These are phyloP conservation scores for Dryobates pubescens DNA, from an alignment of 2,797 vertebrate genomes.

Conservation along the genomic window DNA sequence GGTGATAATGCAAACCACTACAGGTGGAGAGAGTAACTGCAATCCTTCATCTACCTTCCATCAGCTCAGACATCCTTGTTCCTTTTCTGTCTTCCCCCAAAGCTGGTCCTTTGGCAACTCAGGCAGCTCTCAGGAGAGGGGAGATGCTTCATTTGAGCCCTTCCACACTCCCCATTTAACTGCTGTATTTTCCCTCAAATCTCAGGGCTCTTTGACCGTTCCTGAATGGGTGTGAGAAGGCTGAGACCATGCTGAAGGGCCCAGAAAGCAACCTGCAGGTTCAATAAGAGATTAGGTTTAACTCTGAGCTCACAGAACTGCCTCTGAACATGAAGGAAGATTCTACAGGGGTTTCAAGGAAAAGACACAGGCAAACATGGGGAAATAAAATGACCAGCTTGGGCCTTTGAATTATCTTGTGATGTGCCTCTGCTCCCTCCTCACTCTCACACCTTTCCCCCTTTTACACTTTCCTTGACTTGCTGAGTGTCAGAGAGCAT, in stretches of 20 bases:
- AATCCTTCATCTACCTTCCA: neutral
- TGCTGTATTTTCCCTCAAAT: neutral
- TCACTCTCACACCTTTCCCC: neutral
- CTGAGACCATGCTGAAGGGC: neutral
- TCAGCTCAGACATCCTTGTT: neutral
- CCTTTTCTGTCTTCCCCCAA: neutral
- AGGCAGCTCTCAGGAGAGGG: neutral
- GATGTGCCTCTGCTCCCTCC: neutral
- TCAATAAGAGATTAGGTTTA: neutral
- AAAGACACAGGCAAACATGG: neutral
- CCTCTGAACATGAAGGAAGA: neutral
- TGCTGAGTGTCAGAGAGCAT: neutral
- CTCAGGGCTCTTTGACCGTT: neutral
- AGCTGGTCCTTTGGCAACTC: neutral
- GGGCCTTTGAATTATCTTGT: neutral
- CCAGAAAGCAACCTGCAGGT: neutral
- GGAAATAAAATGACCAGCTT: neutral
- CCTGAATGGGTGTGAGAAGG: neutral
- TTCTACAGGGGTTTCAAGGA: neutral
- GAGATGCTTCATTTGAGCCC: neutral
- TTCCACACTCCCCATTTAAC: neutral
- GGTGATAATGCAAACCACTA: neutral
- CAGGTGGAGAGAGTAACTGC: neutral
- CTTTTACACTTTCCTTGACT: neutral
- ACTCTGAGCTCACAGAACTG: neutral